Conservation (phyloP, 2,113 vertebrate species). For the Hippopotamus amphibius region DNA sequence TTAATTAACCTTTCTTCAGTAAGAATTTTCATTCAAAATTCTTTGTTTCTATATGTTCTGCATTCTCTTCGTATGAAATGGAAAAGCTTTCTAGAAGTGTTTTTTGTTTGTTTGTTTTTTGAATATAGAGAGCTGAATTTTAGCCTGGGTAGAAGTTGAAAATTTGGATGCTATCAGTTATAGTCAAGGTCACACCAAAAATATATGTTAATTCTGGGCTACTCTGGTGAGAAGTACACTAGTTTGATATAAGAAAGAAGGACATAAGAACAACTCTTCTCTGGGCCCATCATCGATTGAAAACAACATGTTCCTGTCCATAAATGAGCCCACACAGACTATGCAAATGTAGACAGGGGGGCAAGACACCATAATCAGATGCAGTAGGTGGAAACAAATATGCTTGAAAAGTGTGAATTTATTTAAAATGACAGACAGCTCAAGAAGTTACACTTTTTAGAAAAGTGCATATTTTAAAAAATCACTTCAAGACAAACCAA, state of each 20-base stretch:
- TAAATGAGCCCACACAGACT: not conserved
- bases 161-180: not conserved
- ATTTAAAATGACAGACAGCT: conserved; percentile 68
- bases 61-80: not conserved
- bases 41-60: not conserved
- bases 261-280: not conserved
- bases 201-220: not conserved
- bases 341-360: conserved; percentile 35
- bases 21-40: not conserved
- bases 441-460: conserved; percentile 75
- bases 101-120: not conserved
- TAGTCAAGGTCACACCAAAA: conserved; percentile 15
- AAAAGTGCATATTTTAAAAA: conserved; percentile 76
- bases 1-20: conserved; percentile 52
- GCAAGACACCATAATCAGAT: conserved; percentile 17
- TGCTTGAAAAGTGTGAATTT: conserved; percentile 51
- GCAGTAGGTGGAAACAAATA: conserved; percentile 65
- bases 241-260: not conserved
- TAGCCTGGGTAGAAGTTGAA: not conserved
- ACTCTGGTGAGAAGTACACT: not conserved
- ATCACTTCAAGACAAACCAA: conserved; percentile 76
- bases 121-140: not conserved
- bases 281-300: not conserved
- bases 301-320: conserved; percentile 23
- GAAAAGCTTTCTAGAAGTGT: not conserved